phyloP scores from a whole-genome alignment of 2,797 vertebrate species.

The Halcyon badia region DNA sequence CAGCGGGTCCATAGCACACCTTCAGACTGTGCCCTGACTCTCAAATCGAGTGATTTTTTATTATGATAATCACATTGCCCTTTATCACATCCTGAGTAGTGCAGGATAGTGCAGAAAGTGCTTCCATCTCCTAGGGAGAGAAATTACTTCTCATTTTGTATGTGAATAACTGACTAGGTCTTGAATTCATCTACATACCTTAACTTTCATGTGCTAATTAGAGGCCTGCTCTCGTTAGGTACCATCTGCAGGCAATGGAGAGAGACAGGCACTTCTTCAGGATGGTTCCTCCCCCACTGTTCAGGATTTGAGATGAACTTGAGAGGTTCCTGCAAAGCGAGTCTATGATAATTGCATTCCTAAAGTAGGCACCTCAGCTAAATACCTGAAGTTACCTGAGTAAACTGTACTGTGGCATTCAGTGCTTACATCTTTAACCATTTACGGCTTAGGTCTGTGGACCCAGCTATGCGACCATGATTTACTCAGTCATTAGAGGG shows the following conservation, averaged over 20 bases:
- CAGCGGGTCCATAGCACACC: background rate
- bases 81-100: background rate
- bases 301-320: background rate
- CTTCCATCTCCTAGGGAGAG: background rate
- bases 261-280: background rate
- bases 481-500: background rate
- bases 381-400: background rate
- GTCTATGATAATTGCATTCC: background rate
- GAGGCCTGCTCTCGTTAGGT: background rate
- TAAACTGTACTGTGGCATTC: background rate
- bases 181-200: background rate
- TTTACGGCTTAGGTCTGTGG: background rate
- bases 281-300: background rate
- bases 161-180: background rate
- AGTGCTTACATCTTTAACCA: background rate
- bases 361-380: background rate
- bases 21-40: background rate
- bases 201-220: background rate
- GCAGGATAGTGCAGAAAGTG: background rate
- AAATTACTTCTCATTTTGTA: constrained; percentile 25
- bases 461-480: background rate
- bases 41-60: background rate
- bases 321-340: background rate
- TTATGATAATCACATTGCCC: background rate
- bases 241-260: background rate